Evolutionary conservation across 2,797 vertebrate species (phyloP).

Genomic region (Pantherophis alleghaniensis): DNA sequence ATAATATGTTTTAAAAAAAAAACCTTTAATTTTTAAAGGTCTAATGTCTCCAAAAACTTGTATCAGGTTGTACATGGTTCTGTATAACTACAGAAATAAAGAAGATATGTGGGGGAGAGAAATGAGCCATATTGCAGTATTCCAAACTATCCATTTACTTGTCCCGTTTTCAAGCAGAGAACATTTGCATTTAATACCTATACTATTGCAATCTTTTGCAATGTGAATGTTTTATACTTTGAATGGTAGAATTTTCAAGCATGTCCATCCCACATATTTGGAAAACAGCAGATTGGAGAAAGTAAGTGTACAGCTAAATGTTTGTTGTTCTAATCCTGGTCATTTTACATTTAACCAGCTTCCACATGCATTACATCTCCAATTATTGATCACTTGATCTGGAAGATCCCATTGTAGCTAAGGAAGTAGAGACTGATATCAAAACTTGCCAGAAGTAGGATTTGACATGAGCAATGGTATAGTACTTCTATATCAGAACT

Average conservation of each 20-base stretch:
- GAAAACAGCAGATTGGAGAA: neutral
- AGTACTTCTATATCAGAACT: neutral
- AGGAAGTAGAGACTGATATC: neutral
- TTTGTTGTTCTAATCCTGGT: neutral
- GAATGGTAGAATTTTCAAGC: neutral
- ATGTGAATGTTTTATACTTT: neutral
- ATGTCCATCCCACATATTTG: neutral
- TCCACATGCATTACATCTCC: neutral
- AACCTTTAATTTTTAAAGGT: neutral
- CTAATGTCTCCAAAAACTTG: neutral
- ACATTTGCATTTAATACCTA: neutral
- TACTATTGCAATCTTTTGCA: neutral
- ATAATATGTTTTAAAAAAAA: neutral
- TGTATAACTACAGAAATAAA: neutral
- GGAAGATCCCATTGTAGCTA: neutral
- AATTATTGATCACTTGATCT: neutral
- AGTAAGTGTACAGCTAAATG: neutral
- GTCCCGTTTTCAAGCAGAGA: neutral
- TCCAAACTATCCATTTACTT: neutral
- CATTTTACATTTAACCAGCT: neutral
- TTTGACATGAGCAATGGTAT: neutral
- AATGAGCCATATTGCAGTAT: neutral
- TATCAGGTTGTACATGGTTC: neutral
- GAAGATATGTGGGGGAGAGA: neutral
- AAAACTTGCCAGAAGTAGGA: neutral